Conservation (phyloP, 2,797 vertebrate genomes). For the Lacerta viridis region DNA sequence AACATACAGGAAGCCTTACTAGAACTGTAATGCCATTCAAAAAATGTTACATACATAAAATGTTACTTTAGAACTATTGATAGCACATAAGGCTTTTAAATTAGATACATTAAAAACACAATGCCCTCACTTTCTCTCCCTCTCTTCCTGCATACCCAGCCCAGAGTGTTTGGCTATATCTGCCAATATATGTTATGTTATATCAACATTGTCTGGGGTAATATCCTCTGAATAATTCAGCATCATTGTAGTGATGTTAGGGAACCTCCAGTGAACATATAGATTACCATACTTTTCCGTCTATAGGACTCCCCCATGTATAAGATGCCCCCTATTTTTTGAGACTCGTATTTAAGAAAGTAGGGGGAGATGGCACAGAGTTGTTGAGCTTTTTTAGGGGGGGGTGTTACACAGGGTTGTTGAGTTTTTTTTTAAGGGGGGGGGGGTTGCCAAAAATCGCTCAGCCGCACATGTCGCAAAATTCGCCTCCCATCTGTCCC, state of each 20-base stretch:
- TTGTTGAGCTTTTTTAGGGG: too few species aligned
- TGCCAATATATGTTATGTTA: not conserved
- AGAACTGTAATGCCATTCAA: slow-evolving; percentile 26
- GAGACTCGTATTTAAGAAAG: too few species aligned
- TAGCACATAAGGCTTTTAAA: slow-evolving; percentile 6
- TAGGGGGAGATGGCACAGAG: too few species aligned
- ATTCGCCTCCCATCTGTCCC: too few species aligned
- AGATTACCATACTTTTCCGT: too few species aligned
- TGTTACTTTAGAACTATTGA: slow-evolving; percentile 20
- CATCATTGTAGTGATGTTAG: not conserved
- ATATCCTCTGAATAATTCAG: not conserved
- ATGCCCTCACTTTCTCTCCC: not conserved
- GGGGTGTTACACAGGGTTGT: too few species aligned
- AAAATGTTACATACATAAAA: slow-evolving; percentile 1
- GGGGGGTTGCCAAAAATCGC: too few species aligned
- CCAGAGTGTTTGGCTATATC: not conserved
- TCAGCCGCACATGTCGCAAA: too few species aligned
- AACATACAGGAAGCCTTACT: slow-evolving; percentile 17
- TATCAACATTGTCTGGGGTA: not conserved
- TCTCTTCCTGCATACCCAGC: not conserved
- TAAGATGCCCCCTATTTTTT: too few species aligned
- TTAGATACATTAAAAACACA: slow-evolving; percentile 37
- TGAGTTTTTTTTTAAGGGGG: too few species aligned
- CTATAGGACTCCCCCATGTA: too few species aligned
- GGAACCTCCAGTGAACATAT: too few species aligned